Conservation (phyloP, 2,888 invertebrate species). For the Dolichomitus sp. region DNA sequence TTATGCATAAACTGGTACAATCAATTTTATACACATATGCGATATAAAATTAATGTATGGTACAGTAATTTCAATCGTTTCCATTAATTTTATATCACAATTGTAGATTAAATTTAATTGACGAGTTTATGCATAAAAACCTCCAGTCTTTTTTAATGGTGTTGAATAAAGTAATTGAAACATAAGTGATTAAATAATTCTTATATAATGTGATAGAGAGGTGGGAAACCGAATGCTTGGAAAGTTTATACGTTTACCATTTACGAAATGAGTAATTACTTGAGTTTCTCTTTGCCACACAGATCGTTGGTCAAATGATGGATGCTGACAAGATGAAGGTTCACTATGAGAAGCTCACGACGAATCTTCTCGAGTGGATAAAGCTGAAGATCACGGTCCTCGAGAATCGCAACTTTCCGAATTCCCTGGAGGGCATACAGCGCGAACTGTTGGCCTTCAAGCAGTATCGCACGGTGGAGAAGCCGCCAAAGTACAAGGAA, state of each 20-base stretch:
- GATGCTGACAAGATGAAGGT: slow-evolving; percentile 97
- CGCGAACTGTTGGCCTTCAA: slow-evolving; percentile 96
- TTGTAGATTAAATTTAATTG: no score
- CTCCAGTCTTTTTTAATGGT: no score
- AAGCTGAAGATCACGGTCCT: slow-evolving; percentile 93
- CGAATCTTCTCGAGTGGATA: slow-evolving; percentile 97
- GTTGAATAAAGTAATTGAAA: no score
- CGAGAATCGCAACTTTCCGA: slow-evolving; percentile 96
- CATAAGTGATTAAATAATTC: no score
- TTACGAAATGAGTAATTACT: not conserved
- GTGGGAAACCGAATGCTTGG: not conserved
- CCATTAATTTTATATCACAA: no score
- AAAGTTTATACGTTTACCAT: not conserved
- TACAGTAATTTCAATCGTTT: no score
- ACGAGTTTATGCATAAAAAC: no score
- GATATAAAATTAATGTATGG: no score
- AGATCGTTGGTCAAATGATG: slow-evolving; percentile 99
- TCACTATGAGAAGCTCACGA: slow-evolving; percentile 94
- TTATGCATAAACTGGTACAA: no score
- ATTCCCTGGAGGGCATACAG: slow-evolving; percentile 98
- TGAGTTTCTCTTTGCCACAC: slow-evolving; percentile 67
- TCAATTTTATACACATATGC: no score
- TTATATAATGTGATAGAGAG: not conserved
- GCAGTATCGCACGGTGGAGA: slow-evolving; percentile 98
- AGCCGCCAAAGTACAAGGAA: slow-evolving; percentile 99